Evolutionary conservation across 2,113 vertebrate genomes (phyloP).

Genomic region (Eublepharis macularius): DNA sequence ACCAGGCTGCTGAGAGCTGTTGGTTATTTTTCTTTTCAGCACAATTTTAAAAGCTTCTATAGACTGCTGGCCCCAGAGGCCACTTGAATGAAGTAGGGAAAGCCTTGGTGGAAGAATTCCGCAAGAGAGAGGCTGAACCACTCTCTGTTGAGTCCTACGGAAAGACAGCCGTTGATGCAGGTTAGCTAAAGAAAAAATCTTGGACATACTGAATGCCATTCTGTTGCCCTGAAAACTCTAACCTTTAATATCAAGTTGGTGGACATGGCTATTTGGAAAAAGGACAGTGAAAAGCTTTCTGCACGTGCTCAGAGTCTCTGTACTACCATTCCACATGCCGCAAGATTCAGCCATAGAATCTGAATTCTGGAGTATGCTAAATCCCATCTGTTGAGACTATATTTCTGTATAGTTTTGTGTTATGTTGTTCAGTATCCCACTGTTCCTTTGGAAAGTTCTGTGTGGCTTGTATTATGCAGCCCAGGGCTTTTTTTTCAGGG

Average conservation of each 20-base stretch:
- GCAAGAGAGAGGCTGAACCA: neutral
- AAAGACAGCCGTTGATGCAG: neutral
- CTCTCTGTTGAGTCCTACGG: neutral
- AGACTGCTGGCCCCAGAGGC: slow-evolving; percentile 5
- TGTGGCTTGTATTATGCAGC: neutral
- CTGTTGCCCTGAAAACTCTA: neutral
- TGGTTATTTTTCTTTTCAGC: slow-evolving; percentile 12
- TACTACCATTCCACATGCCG: neutral
- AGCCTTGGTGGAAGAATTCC: slow-evolving; percentile 1
- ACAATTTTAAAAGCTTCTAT: slow-evolving; percentile 17
- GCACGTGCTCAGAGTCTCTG: neutral
- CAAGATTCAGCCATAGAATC: neutral
- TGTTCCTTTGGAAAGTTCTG: neutral
- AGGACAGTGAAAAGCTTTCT: neutral
- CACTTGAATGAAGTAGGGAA: slow-evolving; percentile 21
- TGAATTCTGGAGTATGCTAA: neutral
- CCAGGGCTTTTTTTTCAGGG: no score
- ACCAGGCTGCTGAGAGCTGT: neutral
- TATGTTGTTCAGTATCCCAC: neutral
- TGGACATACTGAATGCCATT: neutral
- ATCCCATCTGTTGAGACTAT: neutral
- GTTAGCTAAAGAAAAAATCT: neutral
- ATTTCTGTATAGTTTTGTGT: neutral
- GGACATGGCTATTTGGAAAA: neutral
- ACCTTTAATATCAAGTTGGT: neutral